Base-by-base conservation (phyloP, 2,888 invertebrate species). In the Drosophila anomelani region DNA sequence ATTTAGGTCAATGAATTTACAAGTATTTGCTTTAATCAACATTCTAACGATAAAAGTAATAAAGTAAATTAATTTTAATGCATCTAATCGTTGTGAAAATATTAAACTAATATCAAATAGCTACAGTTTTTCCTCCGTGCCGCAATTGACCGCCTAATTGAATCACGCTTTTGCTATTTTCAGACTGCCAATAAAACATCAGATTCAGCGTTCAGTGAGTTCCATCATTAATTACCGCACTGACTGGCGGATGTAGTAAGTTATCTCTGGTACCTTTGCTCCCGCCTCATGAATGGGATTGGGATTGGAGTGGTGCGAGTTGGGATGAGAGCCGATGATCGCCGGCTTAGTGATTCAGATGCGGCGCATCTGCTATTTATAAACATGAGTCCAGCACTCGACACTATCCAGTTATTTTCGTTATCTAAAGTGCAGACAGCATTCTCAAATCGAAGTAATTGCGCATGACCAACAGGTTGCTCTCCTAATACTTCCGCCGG, bases 161-260 rank as follows among this genome's bases (percentile, higher is more conserved):
- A 87, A 85, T 85, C 88, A 85, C 88, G 85, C 80, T 76, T 82
- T 71, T 56, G 71, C 82, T 62, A 81, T 74, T 75, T 59, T 56
- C 62, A 59, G 34, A 51, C 34, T 5, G 51, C 17, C 51, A 34
- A 32, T 34, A 34, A 34, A 20, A 34, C 34, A 51, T 15, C 51
- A 53, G 51, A 34, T 53, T 53, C 64, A 72, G 51, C 23, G 51
- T 10, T 51, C 64, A 66, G 23, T 17, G 43, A 54, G 41, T 64
- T 69, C 63, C 69, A 70, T 74, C 74, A 73, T 73, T 77, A 77
- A 73, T 77, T 77, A 62, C 61, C 71, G 68, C 47, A 49, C 51
- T 17, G 64, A 51, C 49, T 66, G 61, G 81, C 84, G 84, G 84
- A 84, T 84, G 77, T 85, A 72, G 75, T 64, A 41, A 55, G 58